phyloP scores from a whole-genome alignment of 2,888 invertebrate species.

The Drosophila longiperda region DNA sequence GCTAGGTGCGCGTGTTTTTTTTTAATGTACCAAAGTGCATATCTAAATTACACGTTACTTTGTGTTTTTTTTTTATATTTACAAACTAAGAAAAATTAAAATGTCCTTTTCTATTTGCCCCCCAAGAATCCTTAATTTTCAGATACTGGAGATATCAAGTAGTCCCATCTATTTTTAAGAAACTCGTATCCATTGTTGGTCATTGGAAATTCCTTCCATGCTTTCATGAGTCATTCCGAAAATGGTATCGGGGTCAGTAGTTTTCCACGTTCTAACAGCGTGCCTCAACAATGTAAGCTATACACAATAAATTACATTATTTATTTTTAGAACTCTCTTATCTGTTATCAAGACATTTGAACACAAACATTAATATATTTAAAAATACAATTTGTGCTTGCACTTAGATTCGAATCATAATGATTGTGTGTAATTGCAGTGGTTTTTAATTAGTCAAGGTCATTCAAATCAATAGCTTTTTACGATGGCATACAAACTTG shows the following conservation, averaged over 20 bases:
- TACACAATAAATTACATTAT: constrained; percentile 24
- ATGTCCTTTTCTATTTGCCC: neutral
- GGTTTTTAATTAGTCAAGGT: constrained; percentile 51
- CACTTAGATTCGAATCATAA: constrained; percentile 40
- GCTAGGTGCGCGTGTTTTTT: constrained; percentile 39
- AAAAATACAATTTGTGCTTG: constrained; percentile 37
- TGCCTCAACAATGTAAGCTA: constrained; percentile 9
- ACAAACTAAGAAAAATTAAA: neutral
- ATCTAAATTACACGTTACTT: neutral
- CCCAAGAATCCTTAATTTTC: neutral
- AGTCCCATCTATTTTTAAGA: neutral
- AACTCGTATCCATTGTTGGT: neutral
- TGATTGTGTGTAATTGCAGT: constrained; percentile 7
- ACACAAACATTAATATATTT: neutral
- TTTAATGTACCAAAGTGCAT: constrained; percentile 9
- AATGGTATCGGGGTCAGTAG: constrained; percentile 25
- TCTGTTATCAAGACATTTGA: constrained; percentile 33
- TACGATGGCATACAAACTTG: constrained; percentile 8
- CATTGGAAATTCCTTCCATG: constrained; percentile 21
- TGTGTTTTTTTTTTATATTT: neutral
- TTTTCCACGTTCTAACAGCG: constrained; percentile 56
- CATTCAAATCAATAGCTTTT: constrained; percentile 34
- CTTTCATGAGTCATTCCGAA: constrained; percentile 32
- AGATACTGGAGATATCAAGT: constrained; percentile 1
- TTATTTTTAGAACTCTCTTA: constrained; percentile 22